Evolutionary conservation across 2,113 vertebrate genomes (phyloP), one percentile per base, ranked within the genome.

Genomic region (Platycercus adscitus): DNA sequence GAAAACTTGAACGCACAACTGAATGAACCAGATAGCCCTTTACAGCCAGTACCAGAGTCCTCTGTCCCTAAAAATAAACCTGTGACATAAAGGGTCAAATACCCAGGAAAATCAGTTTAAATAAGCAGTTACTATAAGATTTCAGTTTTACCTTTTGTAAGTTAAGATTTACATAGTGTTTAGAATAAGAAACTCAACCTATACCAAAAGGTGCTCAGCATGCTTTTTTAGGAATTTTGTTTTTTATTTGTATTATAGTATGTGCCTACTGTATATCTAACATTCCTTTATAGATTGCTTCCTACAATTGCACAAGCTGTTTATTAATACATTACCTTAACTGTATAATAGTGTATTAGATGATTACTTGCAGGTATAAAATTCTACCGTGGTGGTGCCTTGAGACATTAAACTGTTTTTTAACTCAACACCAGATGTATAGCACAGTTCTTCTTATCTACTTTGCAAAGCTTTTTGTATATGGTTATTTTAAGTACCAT

Each of bases 321-420:
- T 97, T 96, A 96, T 96, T 88, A 92, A 93, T 92, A 92, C 84
- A 76, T 97, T 96, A 96, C 95, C 89, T 96, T 97, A 88, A 94
- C 87, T 95, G 92, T 97, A 81, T 86, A 94, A 49, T 96, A 97
- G 95, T 96, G 88, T 96, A 97, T 91, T 96, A 98, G 97, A 95
- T 87, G 65, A 97, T 94, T 97, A 95, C 91, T 95, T 96, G 83
- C 95, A 97, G 96, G 96, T 97, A 96, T 95, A 97, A 97, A 97
- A 98, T 97, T 96, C 96, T 97, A 97, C 98, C 98, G 94, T 98
- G 98, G 96, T 97, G 97, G 98, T 99, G 99, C 99, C 98, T 99
- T 98, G 98, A 98, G 98, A 98, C 95, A 97, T 98, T 98, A 97
- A 98, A 98, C 96, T 95, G 91, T 97, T 98, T 96, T 98, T 94